Base-by-base conservation (phyloP, 2,113 vertebrate genomes). In the Cairina moschata region DNA sequence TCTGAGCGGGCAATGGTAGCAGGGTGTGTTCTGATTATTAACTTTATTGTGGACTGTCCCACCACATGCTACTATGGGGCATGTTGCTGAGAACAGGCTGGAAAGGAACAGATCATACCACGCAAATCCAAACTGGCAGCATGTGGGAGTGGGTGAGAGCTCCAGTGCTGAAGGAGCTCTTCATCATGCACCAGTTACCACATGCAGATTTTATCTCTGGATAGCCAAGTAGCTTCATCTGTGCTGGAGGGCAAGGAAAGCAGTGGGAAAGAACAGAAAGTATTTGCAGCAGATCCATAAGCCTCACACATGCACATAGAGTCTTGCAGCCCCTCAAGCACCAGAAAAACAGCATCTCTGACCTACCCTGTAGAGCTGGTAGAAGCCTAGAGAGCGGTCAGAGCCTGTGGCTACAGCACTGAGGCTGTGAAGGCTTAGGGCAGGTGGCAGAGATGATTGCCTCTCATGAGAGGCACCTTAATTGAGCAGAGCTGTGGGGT, bases 261-360 rank as follows among this genome's bases (percentile, higher is more conserved):
- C 58, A 90, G 75, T 1, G 1, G 60, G 34, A 80, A 59, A 86
- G 32, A 48, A n/a, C 50, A 75, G 29, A 7, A 16, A 12, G 13
- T 32, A 28, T 55, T 68, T 62, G 23, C 67, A 69, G 6, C 21
- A 17, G 32, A 31, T 62, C 11, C 38, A 9, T 62, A 67, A n/a
- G 26, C 54, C 55, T 58, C 66, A 7, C n/a, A 29, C 8, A 8
- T 8, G 20, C 25, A 3, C 18, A 8, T 25, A 44, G 44, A 48
- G 36, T 1, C 5, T 11, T 1, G 1, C 23, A 65, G 62, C 5
- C 18, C 17, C 50, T n/a, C 28, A 2, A 34, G 46, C 77, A 55
- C 7, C 14, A 7, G 66, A 22, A n/a, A 36, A 0, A 1, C 25
- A 54, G 60, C 69, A 20, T 21, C 86, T 42, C 69, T 65, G 69